Evolutionary conservation across 2,888 invertebrate species (phyloP), one percentile per base, ranked within the genome.

Genomic region (Pharmacophagus antenor): DNA sequence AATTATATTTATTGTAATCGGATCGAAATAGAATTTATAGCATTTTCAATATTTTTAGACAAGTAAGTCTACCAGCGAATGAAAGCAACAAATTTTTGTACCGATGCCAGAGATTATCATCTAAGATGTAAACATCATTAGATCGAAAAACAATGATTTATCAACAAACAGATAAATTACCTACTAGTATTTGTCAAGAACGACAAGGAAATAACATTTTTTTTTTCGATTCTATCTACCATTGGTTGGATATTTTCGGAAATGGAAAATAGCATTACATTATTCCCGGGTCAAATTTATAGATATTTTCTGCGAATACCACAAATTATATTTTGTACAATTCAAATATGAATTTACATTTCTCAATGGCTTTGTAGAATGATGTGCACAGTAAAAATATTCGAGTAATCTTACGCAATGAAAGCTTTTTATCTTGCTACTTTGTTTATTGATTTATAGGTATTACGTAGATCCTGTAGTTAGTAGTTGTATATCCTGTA

Each of bases 401-500:
- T 37, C 1, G n/a, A 37, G n/a, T 37, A 37, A 37, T 37, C 37
- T 2, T 20, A 7, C 15, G 10, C 46, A 21, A 12, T 5, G 18
- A 46, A 21, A 46, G 46, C 18, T 46, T 21, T 48, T 49, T 55
- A 7, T 37, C 47, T 4, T 37, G 15, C n/a, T n/a, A 18, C 10
- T 44, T 44, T 54, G 10, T 55, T 48, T 20, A n/a, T 47, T 22
- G 22, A 55, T 55, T 55, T 55, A 55, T 3, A 17, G 15, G 10
- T 18, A 12, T 22, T 27, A 31, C 47, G 10, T 22, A 48, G 37
- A 22, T 27, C n/a, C n/a, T n/a, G n/a, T n/a, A n/a, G n/a, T n/a
- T n/a, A n/a, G n/a, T n/a, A n/a, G n/a, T n/a, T n/a, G n/a, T n/a
- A n/a, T n/a, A n/a, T n/a, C n/a, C n/a, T n/a, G n/a, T n/a, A n/a